Conservation (phyloP, 1,140 invertebrate genomes). For the Drosophila biarmipes region DNA sequence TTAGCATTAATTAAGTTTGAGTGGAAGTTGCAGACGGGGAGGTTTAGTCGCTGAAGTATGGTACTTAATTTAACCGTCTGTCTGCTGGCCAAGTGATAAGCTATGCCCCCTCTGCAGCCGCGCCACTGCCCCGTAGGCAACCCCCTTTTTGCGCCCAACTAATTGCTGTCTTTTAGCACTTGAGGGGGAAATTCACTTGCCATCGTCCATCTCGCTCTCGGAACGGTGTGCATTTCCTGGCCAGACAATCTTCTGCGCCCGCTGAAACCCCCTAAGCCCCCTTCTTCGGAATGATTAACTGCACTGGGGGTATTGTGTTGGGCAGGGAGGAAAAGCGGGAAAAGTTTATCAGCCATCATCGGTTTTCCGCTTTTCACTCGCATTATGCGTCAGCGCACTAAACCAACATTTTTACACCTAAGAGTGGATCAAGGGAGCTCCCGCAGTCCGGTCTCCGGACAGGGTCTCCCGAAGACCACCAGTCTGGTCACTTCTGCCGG, state of each 20-base stretch:
- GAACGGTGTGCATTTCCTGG: constrained; percentile 48
- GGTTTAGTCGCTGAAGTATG: constrained; percentile 43
- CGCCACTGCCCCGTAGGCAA: background rate
- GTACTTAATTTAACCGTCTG: constrained; percentile 69
- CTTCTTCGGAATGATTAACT: constrained; percentile 26
- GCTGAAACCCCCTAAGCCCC: constrained; percentile 5
- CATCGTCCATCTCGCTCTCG: constrained; percentile 24
- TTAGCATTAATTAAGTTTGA: constrained; percentile 80
- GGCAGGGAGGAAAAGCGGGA: background rate
- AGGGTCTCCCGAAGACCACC: background rate
- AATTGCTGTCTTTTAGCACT: constrained; percentile 77
- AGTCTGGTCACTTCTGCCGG: constrained; percentile 4
- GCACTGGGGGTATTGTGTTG: background rate
- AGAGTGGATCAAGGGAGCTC: constrained; percentile 36
- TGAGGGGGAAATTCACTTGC: constrained; percentile 28
- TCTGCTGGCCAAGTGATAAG: constrained; percentile 74
- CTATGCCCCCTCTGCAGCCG: background rate
- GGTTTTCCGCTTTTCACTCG: constrained; percentile 50
- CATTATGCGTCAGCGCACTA: constrained; percentile 76
- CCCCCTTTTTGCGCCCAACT: constrained; percentile 47
- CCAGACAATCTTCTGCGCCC: constrained; percentile 26
- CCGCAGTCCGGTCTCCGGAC: background rate
- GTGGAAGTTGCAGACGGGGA: constrained; percentile 59
- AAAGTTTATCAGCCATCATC: constrained; percentile 65
- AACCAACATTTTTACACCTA: constrained; percentile 82